Evolutionary conservation across 2,888 invertebrate species (phyloP).

Genomic region (Cheiracanthium punctorium): DNA sequence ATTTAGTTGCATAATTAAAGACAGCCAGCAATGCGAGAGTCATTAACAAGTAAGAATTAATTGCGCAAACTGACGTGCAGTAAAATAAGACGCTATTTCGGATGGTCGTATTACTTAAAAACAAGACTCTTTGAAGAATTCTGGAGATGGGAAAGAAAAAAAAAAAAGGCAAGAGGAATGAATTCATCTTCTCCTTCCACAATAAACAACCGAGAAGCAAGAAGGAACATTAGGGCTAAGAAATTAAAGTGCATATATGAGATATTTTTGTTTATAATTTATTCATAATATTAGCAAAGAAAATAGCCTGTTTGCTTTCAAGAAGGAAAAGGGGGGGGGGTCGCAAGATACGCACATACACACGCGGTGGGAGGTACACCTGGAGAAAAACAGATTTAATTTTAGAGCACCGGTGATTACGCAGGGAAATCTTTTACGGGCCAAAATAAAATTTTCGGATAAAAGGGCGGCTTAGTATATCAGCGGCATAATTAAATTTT

Average conservation of each 20-base stretch:
- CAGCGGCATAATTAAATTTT: conserved; percentile 64
- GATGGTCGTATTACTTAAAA: not conserved
- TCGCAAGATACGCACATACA: not conserved
- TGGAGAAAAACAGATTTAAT: conserved; percentile 63
- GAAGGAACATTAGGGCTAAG: conserved; percentile 35
- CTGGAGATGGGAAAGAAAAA: conserved; percentile 4
- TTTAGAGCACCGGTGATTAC: conserved; percentile 55
- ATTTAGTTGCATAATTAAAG: conserved; percentile 53
- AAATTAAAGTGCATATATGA: conserved; percentile 49
- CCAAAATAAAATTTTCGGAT: conserved; percentile 38
- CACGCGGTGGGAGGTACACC: conserved; percentile 2
- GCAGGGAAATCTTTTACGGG: conserved; percentile 45
- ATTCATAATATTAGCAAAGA: conserved; percentile 66
- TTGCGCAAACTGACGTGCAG: conserved; percentile 18
- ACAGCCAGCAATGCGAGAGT: conserved; percentile 35
- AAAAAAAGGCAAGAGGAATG: too few species aligned
- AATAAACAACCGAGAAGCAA: conserved; percentile 35
- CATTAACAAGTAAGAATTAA: conserved; percentile 65
- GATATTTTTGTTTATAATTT: conserved; percentile 53
- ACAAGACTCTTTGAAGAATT: not conserved
- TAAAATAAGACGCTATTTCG: conserved; percentile 35
- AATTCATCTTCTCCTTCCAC: not conserved
- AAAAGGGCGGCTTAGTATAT: conserved; percentile 41
- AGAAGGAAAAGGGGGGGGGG: not conserved
- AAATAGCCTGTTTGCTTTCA: conserved; percentile 34